Evolutionary conservation across 2,113 vertebrate genomes (phyloP).

Genomic region (Meleagris gallopavo): DNA sequence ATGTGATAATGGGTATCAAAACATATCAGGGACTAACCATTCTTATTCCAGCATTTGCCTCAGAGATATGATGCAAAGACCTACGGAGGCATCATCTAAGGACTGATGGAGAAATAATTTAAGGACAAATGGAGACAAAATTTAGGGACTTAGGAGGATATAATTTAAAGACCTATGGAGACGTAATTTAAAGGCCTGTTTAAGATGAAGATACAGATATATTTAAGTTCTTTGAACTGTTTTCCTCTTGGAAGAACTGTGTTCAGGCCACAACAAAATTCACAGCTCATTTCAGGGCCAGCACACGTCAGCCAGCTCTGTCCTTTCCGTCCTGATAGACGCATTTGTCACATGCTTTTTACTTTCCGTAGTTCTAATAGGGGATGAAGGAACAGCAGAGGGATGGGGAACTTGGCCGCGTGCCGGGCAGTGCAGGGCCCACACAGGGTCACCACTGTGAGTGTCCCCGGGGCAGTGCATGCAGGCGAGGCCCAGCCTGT

Average conservation of each 20-base stretch:
- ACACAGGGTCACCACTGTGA: not conserved
- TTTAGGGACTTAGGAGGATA: no score
- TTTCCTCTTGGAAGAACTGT: not conserved
- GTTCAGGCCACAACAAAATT: not conserved
- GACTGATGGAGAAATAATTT: no score
- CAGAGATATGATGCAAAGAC: not conserved
- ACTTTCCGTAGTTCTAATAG: no score
- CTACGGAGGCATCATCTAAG: no score
- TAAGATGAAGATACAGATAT: not conserved
- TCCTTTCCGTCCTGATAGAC: no score
- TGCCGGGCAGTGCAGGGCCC: no score
- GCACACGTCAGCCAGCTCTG: no score
- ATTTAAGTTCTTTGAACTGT: not conserved
- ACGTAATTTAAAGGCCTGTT: not conserved
- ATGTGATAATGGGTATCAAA: not conserved
- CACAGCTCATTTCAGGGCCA: not conserved
- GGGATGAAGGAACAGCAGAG: no score
- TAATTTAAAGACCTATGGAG: no score
- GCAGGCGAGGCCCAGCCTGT: not conserved
- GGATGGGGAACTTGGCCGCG: no score
- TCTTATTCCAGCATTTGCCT: not conserved
- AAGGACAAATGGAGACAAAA: no score
- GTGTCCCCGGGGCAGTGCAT: not conserved
- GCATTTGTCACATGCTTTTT: no score
- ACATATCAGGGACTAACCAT: rapidly evolving